phyloP scores from a whole-genome alignment of 92 coral and sea anemone species.

The Actinostola sp. region DNA sequence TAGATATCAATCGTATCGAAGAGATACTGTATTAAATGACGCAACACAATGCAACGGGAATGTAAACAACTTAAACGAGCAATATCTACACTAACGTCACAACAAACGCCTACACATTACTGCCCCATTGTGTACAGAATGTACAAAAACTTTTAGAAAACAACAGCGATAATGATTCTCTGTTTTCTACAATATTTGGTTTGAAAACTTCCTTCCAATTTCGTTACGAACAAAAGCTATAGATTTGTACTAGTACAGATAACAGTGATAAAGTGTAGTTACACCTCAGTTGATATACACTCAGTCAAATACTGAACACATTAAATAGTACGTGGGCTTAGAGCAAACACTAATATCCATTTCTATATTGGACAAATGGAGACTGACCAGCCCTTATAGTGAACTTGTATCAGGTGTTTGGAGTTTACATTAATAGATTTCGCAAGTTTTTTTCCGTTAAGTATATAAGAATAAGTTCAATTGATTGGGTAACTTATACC shows the following conservation, averaged over 20 bases:
- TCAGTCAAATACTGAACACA: too few species aligned
- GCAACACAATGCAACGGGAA: neutral
- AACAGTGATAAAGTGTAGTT: neutral
- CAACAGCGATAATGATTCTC: slow-evolving; percentile 1
- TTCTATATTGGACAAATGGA: too few species aligned
- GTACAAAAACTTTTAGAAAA: neutral
- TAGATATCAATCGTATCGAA: too few species aligned
- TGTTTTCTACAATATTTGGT: neutral
- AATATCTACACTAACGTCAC: neutral
- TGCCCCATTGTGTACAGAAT: neutral
- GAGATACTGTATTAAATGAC: too few species aligned
- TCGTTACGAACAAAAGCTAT: neutral
- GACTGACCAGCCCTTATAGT: too few species aligned
- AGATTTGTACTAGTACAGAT: neutral
- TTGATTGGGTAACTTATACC: too few species aligned
- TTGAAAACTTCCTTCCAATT: neutral
- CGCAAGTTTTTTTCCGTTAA: too few species aligned
- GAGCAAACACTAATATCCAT: too few species aligned
- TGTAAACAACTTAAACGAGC: neutral
- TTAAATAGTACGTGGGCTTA: too few species aligned
- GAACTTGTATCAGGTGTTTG: too few species aligned
- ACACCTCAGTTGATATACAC: neutral
- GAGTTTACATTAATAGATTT: too few species aligned
- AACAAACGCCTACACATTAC: neutral
- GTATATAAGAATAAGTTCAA: too few species aligned